phyloP scores from a whole-genome alignment of 2,797 vertebrate species.

The Emydoidea blandingii region DNA sequence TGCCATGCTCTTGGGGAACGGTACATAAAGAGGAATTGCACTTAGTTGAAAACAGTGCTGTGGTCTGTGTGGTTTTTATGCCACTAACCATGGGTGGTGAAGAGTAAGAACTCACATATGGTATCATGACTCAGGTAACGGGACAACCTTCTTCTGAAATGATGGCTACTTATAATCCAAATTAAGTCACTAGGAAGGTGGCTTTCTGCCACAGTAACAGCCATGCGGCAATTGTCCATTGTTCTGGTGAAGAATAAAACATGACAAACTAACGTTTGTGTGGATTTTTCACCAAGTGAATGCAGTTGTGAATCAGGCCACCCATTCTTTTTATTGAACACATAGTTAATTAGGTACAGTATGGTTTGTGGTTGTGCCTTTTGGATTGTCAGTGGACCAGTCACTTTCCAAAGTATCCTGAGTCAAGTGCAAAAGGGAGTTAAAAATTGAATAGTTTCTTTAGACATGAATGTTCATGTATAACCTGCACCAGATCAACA shows the following conservation, averaged over 20 bases:
- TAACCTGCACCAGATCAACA: background rate
- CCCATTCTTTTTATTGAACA: background rate
- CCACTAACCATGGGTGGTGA: background rate
- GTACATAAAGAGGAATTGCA: background rate
- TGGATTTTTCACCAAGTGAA: background rate
- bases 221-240: background rate
- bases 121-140: background rate
- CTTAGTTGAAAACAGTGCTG: constrained; percentile 3
- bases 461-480: background rate
- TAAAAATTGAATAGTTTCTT: background rate
- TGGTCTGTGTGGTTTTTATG: constrained; percentile 33
- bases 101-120: background rate
- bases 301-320: background rate
- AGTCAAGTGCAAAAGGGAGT: background rate
- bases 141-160: background rate
- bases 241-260: background rate
- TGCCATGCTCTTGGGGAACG: background rate
- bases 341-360: background rate
- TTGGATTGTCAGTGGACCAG: background rate
- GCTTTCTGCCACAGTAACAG: background rate
- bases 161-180: background rate
- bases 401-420: background rate
- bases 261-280: background rate
- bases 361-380: background rate
- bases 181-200: background rate